A percentile compares a stretch with the other conserved stretches of the same genome.
Evolutionary conservation across 1,140 invertebrate species (phyloP).

Genomic region (Drosophila bocqueti): DNA sequence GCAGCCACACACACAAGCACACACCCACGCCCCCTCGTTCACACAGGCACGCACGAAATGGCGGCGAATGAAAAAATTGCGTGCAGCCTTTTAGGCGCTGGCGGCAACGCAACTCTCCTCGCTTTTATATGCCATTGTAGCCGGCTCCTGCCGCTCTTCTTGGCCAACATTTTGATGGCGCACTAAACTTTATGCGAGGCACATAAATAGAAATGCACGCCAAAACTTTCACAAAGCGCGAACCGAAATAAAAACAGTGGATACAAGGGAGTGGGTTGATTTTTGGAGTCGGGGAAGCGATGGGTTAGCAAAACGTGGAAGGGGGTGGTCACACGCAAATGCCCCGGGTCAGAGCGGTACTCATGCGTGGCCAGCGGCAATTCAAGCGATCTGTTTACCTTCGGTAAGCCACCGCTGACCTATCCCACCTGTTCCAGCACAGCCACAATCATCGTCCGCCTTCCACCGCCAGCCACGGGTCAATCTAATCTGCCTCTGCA

Average conservation of each 20-base stretch:
- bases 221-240: conserved; percentile 55
- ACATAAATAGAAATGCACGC: conserved; percentile 80
- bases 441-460: background rate
- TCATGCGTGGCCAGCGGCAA: conserved; percentile 45
- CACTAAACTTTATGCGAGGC: conserved; percentile 74
- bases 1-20: conserved; percentile 6
- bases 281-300: background rate
- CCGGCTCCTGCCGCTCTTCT: conserved; percentile 13
- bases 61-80: conserved; percentile 71
- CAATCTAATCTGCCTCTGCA: conserved; percentile 68
- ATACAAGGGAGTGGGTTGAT: conserved; percentile 1
- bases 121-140: conserved; percentile 50
- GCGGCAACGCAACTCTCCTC: conserved; percentile 38
- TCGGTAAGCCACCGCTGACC: conserved; percentile 9
- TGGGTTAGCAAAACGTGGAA: no score
- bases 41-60: conserved; percentile 49
- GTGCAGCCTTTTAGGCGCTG: conserved; percentile 78
- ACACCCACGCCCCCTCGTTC: background rate
- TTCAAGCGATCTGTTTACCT: conserved; percentile 45
- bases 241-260: conserved; percentile 32
- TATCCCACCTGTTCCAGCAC: conserved; percentile 4
- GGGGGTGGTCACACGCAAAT: conserved; percentile 41
- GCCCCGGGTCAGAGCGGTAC: conserved; percentile 13
- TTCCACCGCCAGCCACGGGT: conserved; percentile 9
- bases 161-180: conserved; percentile 66